Percentiles rank a stretch among this genome's conserved stretches.
Conservation (phyloP, 1,140 invertebrate genomes). For the Cydia fagiglandana region DNA sequence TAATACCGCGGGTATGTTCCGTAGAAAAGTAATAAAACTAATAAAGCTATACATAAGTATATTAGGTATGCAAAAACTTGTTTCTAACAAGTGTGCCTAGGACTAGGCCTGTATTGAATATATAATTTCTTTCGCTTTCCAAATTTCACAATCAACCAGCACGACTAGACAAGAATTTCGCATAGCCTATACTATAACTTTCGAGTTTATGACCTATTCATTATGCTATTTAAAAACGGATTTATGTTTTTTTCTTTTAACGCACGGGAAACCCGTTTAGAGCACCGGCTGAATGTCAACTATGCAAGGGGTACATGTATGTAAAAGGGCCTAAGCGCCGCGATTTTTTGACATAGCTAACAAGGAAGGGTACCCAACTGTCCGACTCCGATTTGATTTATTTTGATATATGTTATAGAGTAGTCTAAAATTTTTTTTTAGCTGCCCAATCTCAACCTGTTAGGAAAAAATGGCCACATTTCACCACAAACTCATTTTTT, state of each 20-base stretch:
- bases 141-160: neutral
- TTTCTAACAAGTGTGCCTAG: neutral
- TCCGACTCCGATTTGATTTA: too few relatives aligned
- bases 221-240: neutral
- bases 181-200: neutral
- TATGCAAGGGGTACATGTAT: neutral
- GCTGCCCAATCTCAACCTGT: too few relatives aligned
- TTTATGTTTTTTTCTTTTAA: neutral
- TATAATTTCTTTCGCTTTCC: conserved; percentile 3
- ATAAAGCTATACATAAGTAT: too few relatives aligned
- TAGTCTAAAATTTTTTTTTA: too few relatives aligned
- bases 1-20: too few relatives aligned
- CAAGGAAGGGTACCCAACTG: too few relatives aligned
- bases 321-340: neutral
- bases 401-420: too few relatives aligned
- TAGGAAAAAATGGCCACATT: too few relatives aligned
- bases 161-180: neutral
- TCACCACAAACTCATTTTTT: too few relatives aligned
- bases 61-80: neutral
- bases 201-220: neutral
- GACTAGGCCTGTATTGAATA: neutral
- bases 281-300: neutral
- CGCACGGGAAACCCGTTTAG: conserved; percentile 3
- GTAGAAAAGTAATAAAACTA: too few relatives aligned
- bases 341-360: neutral